These are phyloP conservation scores for Lomographa bimaculata DNA, from an alignment of 2,888 invertebrate genomes.

Conservation along the genomic window DNA sequence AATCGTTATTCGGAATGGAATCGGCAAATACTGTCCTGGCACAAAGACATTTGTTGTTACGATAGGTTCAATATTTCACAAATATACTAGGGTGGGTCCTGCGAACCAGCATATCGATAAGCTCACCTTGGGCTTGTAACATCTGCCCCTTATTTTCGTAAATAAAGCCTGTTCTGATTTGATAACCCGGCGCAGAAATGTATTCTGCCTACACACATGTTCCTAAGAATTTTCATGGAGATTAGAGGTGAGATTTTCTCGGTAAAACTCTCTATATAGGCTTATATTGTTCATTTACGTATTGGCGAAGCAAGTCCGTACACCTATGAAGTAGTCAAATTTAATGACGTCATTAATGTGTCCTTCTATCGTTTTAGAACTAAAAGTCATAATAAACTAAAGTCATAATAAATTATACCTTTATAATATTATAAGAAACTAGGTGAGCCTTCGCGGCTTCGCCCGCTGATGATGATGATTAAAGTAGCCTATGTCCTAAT, in stretches of 20 bases:
- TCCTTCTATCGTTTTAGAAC: no score
- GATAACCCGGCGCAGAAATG: constrained; percentile 25
- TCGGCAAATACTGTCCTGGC: not conserved
- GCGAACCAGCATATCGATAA: constrained; percentile 21
- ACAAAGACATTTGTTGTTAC: constrained; percentile 18
- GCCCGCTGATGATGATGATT: no score
- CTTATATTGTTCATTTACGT: constrained; percentile 4
- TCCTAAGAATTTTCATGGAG: constrained; percentile 18
- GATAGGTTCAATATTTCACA: constrained; percentile 17
- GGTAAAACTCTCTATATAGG: constrained; percentile 14
- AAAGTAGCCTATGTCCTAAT: no score
- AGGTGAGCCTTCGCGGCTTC: no score
- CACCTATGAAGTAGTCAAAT: no score
- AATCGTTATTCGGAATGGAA: no score
- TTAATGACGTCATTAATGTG: no score
- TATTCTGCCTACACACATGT: constrained; percentile 14
- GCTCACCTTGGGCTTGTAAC: constrained; percentile 32
- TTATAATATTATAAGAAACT: no score
- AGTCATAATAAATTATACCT: no score
- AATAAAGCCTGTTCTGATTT: constrained; percentile 30
- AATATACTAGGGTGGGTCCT: constrained; percentile 11
- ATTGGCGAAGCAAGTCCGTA: no score
- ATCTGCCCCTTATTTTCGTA: constrained; percentile 33
- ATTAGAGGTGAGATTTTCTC: constrained; percentile 16
- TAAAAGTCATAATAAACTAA: no score